Base-by-base conservation (phyloP, 2,888 invertebrate species). In the Thera obeliscata region DNA sequence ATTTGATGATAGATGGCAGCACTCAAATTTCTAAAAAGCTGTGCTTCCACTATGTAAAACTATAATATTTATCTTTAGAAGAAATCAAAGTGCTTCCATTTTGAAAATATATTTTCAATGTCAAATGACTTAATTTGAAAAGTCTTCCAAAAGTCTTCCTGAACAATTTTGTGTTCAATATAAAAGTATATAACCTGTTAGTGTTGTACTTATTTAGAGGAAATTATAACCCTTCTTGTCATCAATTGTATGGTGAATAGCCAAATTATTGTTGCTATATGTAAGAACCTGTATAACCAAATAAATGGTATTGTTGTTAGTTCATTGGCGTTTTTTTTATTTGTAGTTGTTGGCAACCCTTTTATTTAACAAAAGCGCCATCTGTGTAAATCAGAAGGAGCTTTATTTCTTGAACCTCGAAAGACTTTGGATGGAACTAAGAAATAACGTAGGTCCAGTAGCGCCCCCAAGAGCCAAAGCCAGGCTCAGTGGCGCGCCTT, bases 281-380 rank as follows among this genome's bases (percentile, higher is more conserved):
- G 86, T 91, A 87, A 89, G 84, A 87, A 91, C 80, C 84, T 91
- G 91, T 93, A 90, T 92, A 92, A 87, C 91, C 90, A 88, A 90
- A 88, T 93, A 93, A 92, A 93, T 89, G 91, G 89, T 90, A 88
- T 88, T 91, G 91, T 93, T 93, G 93, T 92, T 91, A 90, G 85
- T 81, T 88, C 76, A 65, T 76, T 41, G 6, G 76, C 48, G 84
- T 89, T 87, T 72, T 36, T 46, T 54, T 43, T 1, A 36, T 3
- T 0, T 55, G 0, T 52, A 52, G 41, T 41, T 41, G 41, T 41
- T 41, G 41, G 22, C 22, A 22, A 22, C 22, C 22, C 22, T 22
- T 22, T 22, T 22, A 22, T 22, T 22, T 22, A 22, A 22, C 22
- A 22, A 4, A 38, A 38, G 38, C 38, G 38, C 38, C 38, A 38